Evolutionary conservation across 2,797 vertebrate genomes (phyloP), one percentile per base, ranked within the genome.

Genomic region (Sphenopsis melanotis): DNA sequence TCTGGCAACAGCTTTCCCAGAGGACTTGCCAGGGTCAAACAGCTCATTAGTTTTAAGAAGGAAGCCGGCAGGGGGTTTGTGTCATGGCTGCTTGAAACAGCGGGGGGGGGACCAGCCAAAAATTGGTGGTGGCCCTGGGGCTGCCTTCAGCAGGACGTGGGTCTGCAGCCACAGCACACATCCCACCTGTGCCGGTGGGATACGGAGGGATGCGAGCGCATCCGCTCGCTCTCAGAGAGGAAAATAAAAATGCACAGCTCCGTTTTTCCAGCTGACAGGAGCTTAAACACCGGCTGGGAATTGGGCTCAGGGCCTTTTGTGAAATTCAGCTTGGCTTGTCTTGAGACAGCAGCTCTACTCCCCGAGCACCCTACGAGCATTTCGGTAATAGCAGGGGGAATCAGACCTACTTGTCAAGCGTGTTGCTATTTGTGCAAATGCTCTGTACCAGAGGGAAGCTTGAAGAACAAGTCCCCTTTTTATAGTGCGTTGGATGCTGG

Each of bases 381-480:
- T 79, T 94, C 0, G 10, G 80, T 59, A 78, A 81, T 14, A 69
- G 89, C 87, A 87, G 72, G 55, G 59, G 74, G 63, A 93, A 81
- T 81, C 37, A 37, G 92, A 94, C 74, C 69, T 60, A 64, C 74
- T 82, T 39, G 80, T 83, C 88, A 75, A 88, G 85, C 4, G 0
- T 11, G 77, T 82, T 94, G 94, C 91, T 96, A 81, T 96, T 95
- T 96, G 92, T 92, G 87, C 77, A 91, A 83, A 91, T 1, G 78
- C 74, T 69, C 66, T 7, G 49, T 70, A 90, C 83, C 9, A 6
- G 85, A 94, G 94, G 85, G 91, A 94, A 96, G 95, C 93, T 60
- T 94, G 95, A 95, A 94, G 95, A 96, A 97, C 95, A 97, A 96
- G 95, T 95, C 94, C 72, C 91, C 93, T 95, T 96, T 95, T 95